Evolutionary conservation across 2,888 invertebrate genomes (phyloP), one percentile per base, ranked within the genome.

Genomic region (Dioctria linearis): DNA sequence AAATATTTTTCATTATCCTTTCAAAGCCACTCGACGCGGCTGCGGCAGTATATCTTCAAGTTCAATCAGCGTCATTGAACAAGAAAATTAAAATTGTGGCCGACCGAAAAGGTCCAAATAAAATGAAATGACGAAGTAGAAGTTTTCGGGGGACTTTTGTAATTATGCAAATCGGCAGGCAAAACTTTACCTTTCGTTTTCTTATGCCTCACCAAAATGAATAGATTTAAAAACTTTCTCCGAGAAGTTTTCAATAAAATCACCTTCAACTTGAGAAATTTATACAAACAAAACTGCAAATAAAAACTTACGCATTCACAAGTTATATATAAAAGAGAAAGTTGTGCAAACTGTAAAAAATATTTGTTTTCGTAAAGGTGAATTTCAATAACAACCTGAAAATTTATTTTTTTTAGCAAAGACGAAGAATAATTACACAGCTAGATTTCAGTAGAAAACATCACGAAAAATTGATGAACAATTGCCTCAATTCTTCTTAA

Each of bases 61-160:
- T 79, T 79, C 79, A 79, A 79, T 79, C 79, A 79, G 59, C 79
- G 67, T 79, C 79, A 79, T 79, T 79, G 79, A 79, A 79, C 79
- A 79, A 79, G 79, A 79, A 79, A 79, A 79, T 79, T 79, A 79
- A 79, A 79, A 79, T 66, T 67, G 66, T 79, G n/a, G 67, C 25
- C 8, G 25, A 69, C 65, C 59, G 42, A 51, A 67, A 79, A 69
- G 51, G 67, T 39, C 49, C 79, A 46, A 65, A 78, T 78, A 78
- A 66, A 78, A 66, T 25, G 54, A 78, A 57, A 78, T 54, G 66
- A 66, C 57, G 66, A 79, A 57, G 67, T 57, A 67, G 46, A 79
- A 79, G 43, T 69, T 79, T 79, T 69, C 51, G 13, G 59, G 40
- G 43, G 79, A 79, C 79, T 79, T 79, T 79, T 79, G 67, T 79